Evolutionary conservation across 2,113 vertebrate species (phyloP), one percentile per base, ranked within the genome.

Genomic region (Archocentrus centrarchus): DNA sequence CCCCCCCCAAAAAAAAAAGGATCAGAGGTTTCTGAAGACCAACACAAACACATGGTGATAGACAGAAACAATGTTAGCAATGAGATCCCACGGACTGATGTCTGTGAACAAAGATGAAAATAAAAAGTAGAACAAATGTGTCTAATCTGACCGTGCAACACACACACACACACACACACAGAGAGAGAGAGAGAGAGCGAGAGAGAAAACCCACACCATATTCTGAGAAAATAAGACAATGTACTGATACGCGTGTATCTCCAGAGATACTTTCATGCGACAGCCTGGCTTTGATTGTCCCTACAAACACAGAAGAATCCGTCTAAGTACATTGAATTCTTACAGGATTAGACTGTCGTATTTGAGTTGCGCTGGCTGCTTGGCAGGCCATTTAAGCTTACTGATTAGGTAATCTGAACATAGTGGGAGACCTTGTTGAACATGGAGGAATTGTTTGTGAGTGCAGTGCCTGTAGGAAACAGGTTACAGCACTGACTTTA

Each of bases 1-100:
- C 68, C 6, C 17, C 44, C 1, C 30, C 30, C 3, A 32, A 32
- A 32, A 32, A 32, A 32, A 35, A 35, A 35, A 35, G 6, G 78
- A 88, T 93, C 82, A 93, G 62, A 90, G 55, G 59, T 10, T 47
- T 73, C 47, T 55, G 32, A 35, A 27, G 77, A 66, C 77, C 83
- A 68, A 86, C 68, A 85, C 14, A 22, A 92, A 90, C 57, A 79
- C 47, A 37, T 57, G n/a, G 77, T 75, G 79, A 91, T 86, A 95
- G 91, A 93, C 89, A 90, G 86, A 90, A 91, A 89, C 89, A 86
- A 61, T 91, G 87, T 92, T 90, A 93, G 91, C 89, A 78, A 41
- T 59, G n/a, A 94, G 92, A 95, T 94, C 66, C 79, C 47, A 24
- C 44, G 15, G 24, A 32, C 62, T 86, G 93, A 95, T 95, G 91